Base-by-base conservation (phyloP, 2,888 invertebrate species). In the Drosophila infuscata region DNA sequence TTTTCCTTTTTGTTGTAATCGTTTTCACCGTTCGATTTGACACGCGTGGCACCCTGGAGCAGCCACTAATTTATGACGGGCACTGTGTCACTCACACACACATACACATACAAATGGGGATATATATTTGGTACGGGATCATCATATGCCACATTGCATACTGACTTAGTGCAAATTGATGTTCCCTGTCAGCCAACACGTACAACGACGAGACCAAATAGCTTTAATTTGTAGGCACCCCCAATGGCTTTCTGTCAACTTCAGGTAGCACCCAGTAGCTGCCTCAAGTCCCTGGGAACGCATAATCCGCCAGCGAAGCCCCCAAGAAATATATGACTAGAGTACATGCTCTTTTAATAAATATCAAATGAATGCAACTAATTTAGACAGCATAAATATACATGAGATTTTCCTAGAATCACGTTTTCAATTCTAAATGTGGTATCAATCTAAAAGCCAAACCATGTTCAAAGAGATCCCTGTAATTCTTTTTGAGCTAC, bases 21-120 rank as follows among this genome's bases (percentile, higher is more conserved):
- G 89, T 70, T 81, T 85, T 68, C 79, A 83, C 66, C 81, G 69
- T 83, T 88, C 69, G 81, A 88, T 81, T 83, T 83, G 83, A 83
- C 83, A 88, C 78, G 81, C 78, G 46, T 79, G 70, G 70, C 70
- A 81, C 56, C 82, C 83, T 25, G 83, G 81, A 80, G 64, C 87
- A 75, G 76, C 61, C 79, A 72, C 70, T 75, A 78, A 83, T 88
- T 83, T 83, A 83, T 71, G 83, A 73, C 70, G 70, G 68, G 30
- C 69, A 68, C 35, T 68, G 43, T 68, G 68, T 69, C 54, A 67
- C 67, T 35, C 67, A 46, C 65, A 58, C 56, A 46, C 65, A 54
- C 41, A 43, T 57, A 41, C 38, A 36, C 46, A 51, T 56, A 8
- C 17, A n/a, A 17, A 51, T n/a, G 30, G 1, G 25, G 36, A 54